phyloP scores from a whole-genome alignment of 1,140 invertebrate species.

The Drosophila jambulina region DNA sequence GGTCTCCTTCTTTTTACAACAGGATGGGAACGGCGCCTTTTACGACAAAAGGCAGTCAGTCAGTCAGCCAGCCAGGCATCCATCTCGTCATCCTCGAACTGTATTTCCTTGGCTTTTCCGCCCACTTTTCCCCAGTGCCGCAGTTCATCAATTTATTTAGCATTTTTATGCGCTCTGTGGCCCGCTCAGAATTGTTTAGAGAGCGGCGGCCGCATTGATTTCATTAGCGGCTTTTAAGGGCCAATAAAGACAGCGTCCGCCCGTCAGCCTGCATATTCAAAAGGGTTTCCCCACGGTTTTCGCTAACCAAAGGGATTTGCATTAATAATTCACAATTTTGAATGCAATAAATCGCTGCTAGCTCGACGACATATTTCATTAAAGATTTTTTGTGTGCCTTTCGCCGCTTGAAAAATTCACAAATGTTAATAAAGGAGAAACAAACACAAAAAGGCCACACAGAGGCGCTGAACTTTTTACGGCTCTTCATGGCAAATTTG shows the following conservation, averaged over 20 bases:
- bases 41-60: constrained; percentile 48
- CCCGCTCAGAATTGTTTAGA: constrained; percentile 59
- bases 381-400: constrained; percentile 4
- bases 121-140: constrained; percentile 47
- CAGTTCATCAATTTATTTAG: constrained; percentile 81
- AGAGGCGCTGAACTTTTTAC: constrained; percentile 45
- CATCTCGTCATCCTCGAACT: constrained; percentile 34
- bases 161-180: constrained; percentile 65
- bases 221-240: constrained; percentile 75
- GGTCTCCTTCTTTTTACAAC: constrained; percentile 43
- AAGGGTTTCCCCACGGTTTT: neutral
- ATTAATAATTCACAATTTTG: constrained; percentile 35
- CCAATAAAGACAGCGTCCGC: constrained; percentile 47
- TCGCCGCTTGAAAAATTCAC: constrained; percentile 25
- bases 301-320: constrained; percentile 25
- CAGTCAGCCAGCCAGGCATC: constrained; percentile 27
- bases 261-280: constrained; percentile 32
- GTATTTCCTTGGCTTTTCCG: constrained; percentile 14
- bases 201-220: constrained; percentile 68
- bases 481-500: constrained; percentile 30
- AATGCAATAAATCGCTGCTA: constrained; percentile 47
- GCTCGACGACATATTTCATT: constrained; percentile 15
- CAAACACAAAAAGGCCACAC: constrained; percentile 1
- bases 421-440: constrained; percentile 11
- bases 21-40: constrained; percentile 51